phyloP scores from a whole-genome alignment of 2,797 vertebrate species.

The Microctenopoma steveboyesi region DNA sequence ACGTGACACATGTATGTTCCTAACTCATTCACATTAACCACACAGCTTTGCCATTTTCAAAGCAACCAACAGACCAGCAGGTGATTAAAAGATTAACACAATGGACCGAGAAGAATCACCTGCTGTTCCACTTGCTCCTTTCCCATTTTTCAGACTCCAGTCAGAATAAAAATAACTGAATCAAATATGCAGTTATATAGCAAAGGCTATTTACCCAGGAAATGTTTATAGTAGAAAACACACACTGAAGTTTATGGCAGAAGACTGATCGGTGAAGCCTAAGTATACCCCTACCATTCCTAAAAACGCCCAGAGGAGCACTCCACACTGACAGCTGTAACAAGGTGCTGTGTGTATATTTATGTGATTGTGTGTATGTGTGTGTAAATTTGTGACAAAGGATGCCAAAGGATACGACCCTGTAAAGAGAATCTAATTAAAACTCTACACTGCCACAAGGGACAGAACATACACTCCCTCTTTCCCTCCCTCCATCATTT shows the following conservation, averaged over 20 bases:
- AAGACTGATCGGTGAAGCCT: conserved; percentile 70
- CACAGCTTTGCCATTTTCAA: not conserved
- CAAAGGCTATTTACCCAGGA: conserved; percentile 50
- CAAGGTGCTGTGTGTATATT: conserved; percentile 69
- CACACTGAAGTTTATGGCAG: conserved; percentile 59
- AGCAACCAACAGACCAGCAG: not conserved
- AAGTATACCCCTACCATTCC: conserved; percentile 65
- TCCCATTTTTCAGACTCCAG: not conserved
- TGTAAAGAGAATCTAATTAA: conserved; percentile 82
- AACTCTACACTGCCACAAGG: conserved; percentile 73
- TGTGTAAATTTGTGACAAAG: conserved; percentile 58
- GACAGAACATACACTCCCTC: conserved; percentile 49
- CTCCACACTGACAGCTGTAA: conserved; percentile 75
- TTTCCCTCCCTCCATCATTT: conserved; percentile 42
- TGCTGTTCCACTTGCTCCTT: not conserved
- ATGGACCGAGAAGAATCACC: not conserved
- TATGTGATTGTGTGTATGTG: conserved; percentile 57
- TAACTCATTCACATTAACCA: not conserved
- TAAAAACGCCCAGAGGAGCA: conserved; percentile 64
- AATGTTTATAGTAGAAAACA: conserved; percentile 58
- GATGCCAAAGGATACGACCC: conserved; percentile 77
- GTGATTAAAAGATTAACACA: not conserved
- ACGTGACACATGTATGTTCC: not conserved
- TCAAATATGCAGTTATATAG: conserved; percentile 51
- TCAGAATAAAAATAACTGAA: conserved; percentile 43